A percentile compares a stretch with the other conserved stretches of the same genome.
Conservation (phyloP, 2,113 vertebrate species). For the Peromyscus californicus region DNA sequence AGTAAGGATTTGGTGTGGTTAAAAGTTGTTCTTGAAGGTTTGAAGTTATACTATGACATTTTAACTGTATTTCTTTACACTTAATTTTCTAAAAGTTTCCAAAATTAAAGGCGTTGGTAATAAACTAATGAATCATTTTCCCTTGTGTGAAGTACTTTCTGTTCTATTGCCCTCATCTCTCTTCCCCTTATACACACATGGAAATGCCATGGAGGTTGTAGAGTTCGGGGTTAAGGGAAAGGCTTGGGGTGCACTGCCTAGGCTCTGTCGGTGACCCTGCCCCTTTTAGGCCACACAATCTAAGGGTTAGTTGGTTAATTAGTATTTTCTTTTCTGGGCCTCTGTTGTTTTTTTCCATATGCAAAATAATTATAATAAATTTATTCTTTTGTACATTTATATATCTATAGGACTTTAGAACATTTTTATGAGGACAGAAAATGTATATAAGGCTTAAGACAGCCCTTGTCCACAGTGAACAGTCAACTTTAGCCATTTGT, state of each 20-base stretch:
- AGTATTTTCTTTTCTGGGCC: neutral
- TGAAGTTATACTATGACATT: neutral
- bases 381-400: neutral
- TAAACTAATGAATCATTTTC: neutral
- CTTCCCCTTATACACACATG: fast-evolving
- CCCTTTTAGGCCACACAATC: neutral
- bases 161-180: too few species aligned
- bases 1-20: neutral
- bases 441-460: neutral
- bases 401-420: neutral
- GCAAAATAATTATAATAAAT: neutral
- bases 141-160: neutral
- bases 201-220: fast-evolving
- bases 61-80: neutral
- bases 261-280: neutral
- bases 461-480: neutral
- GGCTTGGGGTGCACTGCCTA: neutral
- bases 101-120: neutral
- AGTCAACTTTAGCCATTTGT: neutral
- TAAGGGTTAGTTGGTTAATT: neutral
- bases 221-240: too few species aligned
- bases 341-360: neutral
- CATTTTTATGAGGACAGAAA: neutral
- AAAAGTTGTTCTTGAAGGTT: conserved; percentile 14
- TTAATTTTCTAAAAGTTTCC: neutral